Conservation (phyloP, 2,113 vertebrate species). For the Epinephelus lanceolatus region DNA sequence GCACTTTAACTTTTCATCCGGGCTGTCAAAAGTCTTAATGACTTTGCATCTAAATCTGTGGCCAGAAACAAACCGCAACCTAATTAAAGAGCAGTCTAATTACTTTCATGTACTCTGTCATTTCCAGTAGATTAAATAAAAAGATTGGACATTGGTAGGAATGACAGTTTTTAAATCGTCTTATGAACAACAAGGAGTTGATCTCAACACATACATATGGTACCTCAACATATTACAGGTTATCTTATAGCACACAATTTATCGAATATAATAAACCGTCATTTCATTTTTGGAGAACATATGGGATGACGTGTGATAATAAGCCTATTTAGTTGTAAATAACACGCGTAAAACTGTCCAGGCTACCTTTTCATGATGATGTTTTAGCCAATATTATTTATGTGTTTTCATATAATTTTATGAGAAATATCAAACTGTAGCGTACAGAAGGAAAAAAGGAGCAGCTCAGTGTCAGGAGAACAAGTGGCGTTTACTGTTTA, state of each 20-base stretch:
- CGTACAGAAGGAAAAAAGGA: neutral
- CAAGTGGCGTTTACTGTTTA: neutral
- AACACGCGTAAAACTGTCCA: neutral
- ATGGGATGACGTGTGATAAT: neutral
- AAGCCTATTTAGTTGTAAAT: neutral
- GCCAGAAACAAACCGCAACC: constrained; percentile 5
- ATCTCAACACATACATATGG: neutral
- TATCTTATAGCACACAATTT: neutral
- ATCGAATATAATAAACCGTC: neutral
- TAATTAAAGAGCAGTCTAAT: constrained; percentile 24
- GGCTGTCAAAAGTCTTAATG: constrained; percentile 27
- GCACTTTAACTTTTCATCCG: constrained; percentile 1
- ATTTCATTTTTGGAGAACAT: neutral
- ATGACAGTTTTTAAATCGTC: neutral
- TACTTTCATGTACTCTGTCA: constrained; percentile 4
- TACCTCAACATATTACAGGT: neutral
- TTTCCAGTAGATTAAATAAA: neutral
- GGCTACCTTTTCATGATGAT: neutral
- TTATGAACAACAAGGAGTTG: neutral
- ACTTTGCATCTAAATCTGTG: constrained; percentile 23
- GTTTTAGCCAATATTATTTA: neutral
- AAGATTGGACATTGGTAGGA: neutral
- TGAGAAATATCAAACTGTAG: neutral
- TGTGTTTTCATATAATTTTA: constrained; percentile 1
- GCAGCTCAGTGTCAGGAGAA: constrained; percentile 16